Base-by-base conservation (phyloP, 2,113 vertebrate species). In the Callopanchax toddi region DNA sequence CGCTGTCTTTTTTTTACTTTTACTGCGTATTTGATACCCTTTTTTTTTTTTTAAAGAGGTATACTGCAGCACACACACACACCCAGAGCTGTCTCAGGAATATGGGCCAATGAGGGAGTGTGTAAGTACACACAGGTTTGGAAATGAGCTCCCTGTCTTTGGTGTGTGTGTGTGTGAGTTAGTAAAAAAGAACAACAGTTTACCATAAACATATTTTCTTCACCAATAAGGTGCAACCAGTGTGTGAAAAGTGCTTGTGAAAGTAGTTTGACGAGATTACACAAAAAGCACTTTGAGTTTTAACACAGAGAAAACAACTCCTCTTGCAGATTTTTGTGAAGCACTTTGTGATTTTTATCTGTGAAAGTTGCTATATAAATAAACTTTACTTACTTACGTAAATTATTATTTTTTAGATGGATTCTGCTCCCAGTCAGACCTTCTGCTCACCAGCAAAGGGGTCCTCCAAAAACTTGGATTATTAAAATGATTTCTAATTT, bases 341-440 rank as follows among this genome's bases (percentile, higher is more conserved):
- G 1, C n/a, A n/a, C n/a, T n/a, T n/a, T n/a, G n/a, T n/a, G n/a
- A n/a, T n/a, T n/a, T n/a, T 62, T n/a, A n/a, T n/a, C n/a, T n/a
- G n/a, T n/a, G n/a, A n/a, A n/a, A n/a, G n/a, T n/a, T n/a, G n/a
- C n/a, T n/a, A n/a, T n/a, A n/a, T n/a, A n/a, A n/a, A n/a, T n/a
- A n/a, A n/a, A n/a, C n/a, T n/a, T n/a, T n/a, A n/a, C n/a, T n/a
- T n/a, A n/a, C n/a, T n/a, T n/a, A n/a, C n/a, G n/a, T n/a, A n/a
- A n/a, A n/a, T n/a, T n/a, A n/a, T n/a, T n/a, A n/a, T n/a, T n/a
- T n/a, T n/a, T n/a, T n/a, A n/a, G n/a, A n/a, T n/a, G n/a, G n/a
- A n/a, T n/a, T 67, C 51, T 21, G 44, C 60, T 63, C 58, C 76
- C 50, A 78, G 68, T 50, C 50, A 20, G 50, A 57, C 43, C 17